Evolutionary conservation across 1,140 invertebrate species (phyloP).

Genomic region (Eriocheir sinensis): DNA sequence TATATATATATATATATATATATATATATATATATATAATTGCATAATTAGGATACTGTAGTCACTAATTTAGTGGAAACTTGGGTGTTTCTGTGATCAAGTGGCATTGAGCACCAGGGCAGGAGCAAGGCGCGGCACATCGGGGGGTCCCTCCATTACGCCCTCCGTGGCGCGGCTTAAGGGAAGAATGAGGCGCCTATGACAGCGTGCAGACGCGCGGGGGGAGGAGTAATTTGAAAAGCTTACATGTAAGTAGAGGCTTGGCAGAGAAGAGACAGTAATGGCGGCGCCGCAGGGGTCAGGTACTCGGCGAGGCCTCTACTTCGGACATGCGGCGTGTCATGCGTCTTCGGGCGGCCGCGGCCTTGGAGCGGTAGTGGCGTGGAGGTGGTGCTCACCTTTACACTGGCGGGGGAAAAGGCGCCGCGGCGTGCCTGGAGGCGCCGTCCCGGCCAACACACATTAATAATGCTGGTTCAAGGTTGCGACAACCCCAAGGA

Average conservation of each 20-base stretch:
- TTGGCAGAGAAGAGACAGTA: neutral
- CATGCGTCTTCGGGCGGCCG: neutral
- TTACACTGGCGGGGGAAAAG: neutral
- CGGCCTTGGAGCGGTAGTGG: neutral
- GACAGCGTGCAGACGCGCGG: no score
- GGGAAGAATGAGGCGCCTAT: no score
- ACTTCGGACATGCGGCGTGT: neutral
- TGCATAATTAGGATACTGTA: no score
- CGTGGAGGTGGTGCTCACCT: neutral
- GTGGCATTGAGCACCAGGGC: no score
- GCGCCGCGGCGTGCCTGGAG: neutral
- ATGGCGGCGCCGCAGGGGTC: neutral
- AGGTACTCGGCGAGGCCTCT: neutral
- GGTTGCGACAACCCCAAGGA: slow-evolving; percentile 30
- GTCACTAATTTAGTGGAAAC: no score
- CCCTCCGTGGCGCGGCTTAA: no score
- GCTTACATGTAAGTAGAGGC: no score
- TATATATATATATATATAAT: slow-evolving; percentile 39
- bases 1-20: slow-evolving; percentile 17
- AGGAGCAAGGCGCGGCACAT: no score
- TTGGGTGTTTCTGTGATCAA: no score
- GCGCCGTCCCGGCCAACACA: neutral
- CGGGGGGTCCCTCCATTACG: no score
- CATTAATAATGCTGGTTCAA: slow-evolving; percentile 6
- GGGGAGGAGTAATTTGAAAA: no score